Conservation (phyloP, 1,140 invertebrate genomes). For the Diuraphis noxia region DNA sequence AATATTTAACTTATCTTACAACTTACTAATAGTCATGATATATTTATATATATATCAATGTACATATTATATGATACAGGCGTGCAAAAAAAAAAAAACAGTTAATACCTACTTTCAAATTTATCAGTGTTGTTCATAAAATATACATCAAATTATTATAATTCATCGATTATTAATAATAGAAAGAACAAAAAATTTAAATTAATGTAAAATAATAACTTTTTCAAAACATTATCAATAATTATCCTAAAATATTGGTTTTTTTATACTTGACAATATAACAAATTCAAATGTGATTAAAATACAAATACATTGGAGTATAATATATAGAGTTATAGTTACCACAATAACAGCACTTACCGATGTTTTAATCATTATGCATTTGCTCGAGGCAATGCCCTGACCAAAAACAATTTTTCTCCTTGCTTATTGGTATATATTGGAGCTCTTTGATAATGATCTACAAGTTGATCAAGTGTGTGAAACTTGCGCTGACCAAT, state of each 20-base stretch:
- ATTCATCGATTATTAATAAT: neutral
- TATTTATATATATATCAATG: no score
- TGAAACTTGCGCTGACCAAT: constrained; percentile 98
- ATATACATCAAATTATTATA: neutral
- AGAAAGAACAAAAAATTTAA: neutral
- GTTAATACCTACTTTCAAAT: neutral
- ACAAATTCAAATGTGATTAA: neutral
- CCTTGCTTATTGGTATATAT: constrained; percentile 97
- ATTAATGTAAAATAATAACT: neutral
- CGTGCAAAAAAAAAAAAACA: neutral
- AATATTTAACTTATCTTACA: neutral
- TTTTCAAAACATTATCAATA: neutral
- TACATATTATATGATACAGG: neutral
- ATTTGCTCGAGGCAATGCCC: constrained; percentile 69
- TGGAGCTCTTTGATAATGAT: constrained; percentile 97
- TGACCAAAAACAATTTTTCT: constrained; percentile 89
- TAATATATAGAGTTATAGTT: neutral
- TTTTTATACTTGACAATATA: neutral
- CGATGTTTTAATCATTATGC: neutral
- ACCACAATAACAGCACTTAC: neutral
- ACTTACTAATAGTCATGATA: neutral
- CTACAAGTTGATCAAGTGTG: constrained; percentile 92
- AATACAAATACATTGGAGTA: neutral
- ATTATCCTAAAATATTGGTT: neutral
- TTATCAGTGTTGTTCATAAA: neutral